Conservation (phyloP, 2,113 vertebrate genomes). For the Agelaius tricolor region DNA sequence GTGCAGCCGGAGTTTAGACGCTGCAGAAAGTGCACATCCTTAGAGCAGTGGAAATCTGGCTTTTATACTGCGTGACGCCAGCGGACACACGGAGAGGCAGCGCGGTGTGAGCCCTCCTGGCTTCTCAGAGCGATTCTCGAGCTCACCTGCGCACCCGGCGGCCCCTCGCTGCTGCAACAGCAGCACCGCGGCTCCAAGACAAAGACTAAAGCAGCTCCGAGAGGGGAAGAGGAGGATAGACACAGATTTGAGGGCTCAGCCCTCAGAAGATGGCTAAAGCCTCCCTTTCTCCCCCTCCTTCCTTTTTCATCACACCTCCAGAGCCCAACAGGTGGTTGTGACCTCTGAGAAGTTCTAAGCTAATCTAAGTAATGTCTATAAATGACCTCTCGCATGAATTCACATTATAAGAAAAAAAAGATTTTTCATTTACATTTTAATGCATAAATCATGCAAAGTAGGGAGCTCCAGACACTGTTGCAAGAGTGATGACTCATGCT, state of each 20-base stretch:
- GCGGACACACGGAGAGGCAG: no score
- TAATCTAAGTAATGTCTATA: not conserved
- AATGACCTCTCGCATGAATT: not conserved
- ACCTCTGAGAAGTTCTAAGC: not conserved
- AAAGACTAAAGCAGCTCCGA: not conserved
- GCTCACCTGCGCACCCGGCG: not conserved
- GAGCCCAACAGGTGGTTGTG: not conserved
- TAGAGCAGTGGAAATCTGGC: not conserved
- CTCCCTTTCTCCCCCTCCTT: not conserved
- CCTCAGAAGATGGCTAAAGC: not conserved
- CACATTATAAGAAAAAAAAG: not conserved
- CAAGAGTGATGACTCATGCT: slow-evolving; percentile 31
- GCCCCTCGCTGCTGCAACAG: not conserved
- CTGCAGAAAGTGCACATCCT: accelerated
- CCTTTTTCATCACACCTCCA: not conserved
- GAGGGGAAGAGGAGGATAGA: not conserved
- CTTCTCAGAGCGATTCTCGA: accelerated
- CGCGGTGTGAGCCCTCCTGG: accelerated
- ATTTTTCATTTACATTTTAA: not conserved
- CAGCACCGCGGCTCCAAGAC: not conserved
- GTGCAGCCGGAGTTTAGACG: accelerated
- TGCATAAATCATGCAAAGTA: not conserved
- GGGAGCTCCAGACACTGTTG: not conserved
- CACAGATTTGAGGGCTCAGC: not conserved
- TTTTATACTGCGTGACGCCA: accelerated